Conservation (phyloP, 2,797 vertebrate species). For the Lepus oiostolus region DNA sequence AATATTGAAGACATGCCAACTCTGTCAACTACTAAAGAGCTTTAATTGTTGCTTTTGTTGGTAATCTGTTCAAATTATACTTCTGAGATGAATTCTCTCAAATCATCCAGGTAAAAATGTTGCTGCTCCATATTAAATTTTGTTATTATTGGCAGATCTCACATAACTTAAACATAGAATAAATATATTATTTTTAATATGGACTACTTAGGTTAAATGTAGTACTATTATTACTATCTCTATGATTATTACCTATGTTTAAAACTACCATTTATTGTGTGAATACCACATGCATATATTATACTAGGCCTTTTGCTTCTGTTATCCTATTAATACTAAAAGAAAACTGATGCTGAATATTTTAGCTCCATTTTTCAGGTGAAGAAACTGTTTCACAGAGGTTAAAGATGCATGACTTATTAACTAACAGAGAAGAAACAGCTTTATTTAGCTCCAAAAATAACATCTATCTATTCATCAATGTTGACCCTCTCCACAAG, state of each 20-base stretch:
- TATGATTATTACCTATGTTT: background rate
- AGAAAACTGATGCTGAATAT: background rate
- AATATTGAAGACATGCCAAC: conserved; percentile 6
- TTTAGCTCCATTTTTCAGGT: conserved; percentile 1
- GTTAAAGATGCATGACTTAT: background rate
- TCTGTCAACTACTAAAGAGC: background rate
- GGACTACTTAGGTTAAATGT: background rate
- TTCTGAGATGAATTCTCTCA: background rate
- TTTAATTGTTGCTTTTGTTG: background rate
- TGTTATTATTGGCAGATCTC: background rate
- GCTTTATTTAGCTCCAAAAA: background rate
- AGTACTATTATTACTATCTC: background rate
- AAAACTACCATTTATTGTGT: background rate
- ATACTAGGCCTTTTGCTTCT: background rate
- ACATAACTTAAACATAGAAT: conserved; percentile 43
- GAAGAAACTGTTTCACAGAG: conserved; percentile 12
- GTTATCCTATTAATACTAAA: background rate
- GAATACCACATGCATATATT: background rate
- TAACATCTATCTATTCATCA: background rate
- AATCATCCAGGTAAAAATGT: background rate
- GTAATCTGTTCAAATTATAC: conserved; percentile 11
- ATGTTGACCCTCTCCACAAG: background rate
- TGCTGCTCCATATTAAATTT: background rate
- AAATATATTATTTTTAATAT: background rate
- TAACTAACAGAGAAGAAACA: background rate